These are phyloP conservation scores for Diabrotica balteata DNA, from an alignment of 2,888 invertebrate genomes.

Conservation along the genomic window DNA sequence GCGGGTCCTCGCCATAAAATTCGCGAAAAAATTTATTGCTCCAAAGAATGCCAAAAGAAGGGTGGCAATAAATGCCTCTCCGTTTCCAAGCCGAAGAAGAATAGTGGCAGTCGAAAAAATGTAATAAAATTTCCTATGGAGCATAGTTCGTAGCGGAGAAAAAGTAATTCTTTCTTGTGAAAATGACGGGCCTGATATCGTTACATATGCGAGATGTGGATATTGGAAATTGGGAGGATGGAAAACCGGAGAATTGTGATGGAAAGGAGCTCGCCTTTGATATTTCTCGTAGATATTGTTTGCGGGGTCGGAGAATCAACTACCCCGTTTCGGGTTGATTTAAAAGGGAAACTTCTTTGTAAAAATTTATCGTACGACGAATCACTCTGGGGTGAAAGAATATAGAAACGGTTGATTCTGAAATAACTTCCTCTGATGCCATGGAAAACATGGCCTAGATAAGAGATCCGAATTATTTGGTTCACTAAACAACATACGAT, in stretches of 20 bases:
- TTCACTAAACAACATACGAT: too few relatives aligned
- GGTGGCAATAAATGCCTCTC: too few relatives aligned
- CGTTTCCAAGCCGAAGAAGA: not conserved
- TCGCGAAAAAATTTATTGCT: slow-evolving; percentile 19
- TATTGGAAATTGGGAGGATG: slow-evolving; percentile 3
- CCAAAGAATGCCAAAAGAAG: slow-evolving; percentile 16
- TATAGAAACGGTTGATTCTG: too few relatives aligned
- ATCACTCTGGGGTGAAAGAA: too few relatives aligned
- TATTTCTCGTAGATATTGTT: too few relatives aligned
- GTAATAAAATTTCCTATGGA: slow-evolving; percentile 17
- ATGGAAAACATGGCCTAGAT: too few relatives aligned
- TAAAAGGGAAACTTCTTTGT: too few relatives aligned
- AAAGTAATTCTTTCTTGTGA: slow-evolving; percentile 3
- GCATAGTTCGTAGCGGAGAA: not conserved
- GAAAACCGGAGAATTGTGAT: not conserved
- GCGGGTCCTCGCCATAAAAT: slow-evolving; percentile 19
- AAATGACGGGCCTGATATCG: not conserved
- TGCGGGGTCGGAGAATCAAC: too few relatives aligned
- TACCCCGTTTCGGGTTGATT: too few relatives aligned
- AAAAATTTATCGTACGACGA: too few relatives aligned
- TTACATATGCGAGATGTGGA: slow-evolving; percentile 5
- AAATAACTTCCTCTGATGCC: too few relatives aligned
- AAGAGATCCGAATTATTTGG: too few relatives aligned
- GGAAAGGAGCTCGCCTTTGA: not conserved
- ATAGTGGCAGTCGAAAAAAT: slow-evolving; percentile 14